Evolutionary conservation across 2,888 invertebrate genomes (phyloP).

Genomic region (Pachycephus smyrnensis): DNA sequence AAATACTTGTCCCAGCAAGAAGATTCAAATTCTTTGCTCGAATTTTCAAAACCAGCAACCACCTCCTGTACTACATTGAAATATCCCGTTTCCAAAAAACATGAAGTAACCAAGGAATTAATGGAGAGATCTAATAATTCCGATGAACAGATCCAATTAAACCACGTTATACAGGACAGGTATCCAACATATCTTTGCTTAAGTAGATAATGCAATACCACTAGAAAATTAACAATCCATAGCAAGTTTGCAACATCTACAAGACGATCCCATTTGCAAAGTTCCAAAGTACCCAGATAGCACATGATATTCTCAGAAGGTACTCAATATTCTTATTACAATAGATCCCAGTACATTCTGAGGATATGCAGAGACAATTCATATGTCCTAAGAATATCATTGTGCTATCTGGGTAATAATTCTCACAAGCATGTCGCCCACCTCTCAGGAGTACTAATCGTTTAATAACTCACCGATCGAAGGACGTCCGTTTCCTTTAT

Average conservation of each 20-base stretch:
- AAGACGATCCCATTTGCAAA: neutral
- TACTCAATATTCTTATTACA: no score
- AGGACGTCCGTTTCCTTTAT: neutral
- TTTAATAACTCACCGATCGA: neutral
- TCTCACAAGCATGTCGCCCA: neutral
- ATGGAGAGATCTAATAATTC: neutral
- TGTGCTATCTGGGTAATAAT: no score
- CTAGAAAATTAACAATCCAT: neutral
- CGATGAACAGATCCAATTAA: neutral
- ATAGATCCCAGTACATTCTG: no score
- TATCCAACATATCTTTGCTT: neutral
- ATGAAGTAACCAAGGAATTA: neutral
- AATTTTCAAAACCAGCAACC: constrained; percentile 4
- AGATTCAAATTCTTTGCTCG: neutral
- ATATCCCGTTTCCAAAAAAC: constrained; percentile 1
- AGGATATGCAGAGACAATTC: no score
- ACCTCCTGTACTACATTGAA: constrained; percentile 7
- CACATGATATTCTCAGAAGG: no score
- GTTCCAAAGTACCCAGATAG: no score
- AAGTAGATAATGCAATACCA: neutral
- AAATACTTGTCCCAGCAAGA: neutral
- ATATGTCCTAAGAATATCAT: no score
- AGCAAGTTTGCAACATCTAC: neutral
- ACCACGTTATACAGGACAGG: neutral
- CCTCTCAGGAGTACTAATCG: neutral